These are phyloP conservation scores for Ispidina lecontei DNA, from an alignment of 2,797 vertebrate genomes.

Conservation along the genomic window DNA sequence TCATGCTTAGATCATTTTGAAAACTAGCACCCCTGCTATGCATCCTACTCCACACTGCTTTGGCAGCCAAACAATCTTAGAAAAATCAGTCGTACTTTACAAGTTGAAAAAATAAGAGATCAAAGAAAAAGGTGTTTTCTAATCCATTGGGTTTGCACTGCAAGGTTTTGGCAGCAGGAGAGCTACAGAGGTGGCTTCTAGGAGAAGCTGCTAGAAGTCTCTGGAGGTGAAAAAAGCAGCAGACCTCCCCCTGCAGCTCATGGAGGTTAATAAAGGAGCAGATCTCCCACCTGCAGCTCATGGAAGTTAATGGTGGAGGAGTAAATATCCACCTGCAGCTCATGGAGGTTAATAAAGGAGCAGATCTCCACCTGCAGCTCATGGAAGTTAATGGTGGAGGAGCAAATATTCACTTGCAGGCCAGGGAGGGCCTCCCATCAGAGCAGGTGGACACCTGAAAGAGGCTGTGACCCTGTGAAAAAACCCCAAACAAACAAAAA, in stretches of 20 bases:
- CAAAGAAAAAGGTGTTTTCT: not conserved
- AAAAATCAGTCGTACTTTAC: not conserved
- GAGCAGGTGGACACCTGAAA: not conserved
- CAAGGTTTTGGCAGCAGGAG: not conserved
- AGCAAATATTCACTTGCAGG: not conserved
- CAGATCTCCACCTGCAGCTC: not conserved
- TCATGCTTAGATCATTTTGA: not conserved
- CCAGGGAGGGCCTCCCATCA: not conserved
- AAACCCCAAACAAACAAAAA: not conserved
- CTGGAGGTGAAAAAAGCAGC: not conserved
- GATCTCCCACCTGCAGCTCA: not conserved
- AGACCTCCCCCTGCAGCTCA: not conserved
- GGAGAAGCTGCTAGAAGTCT: no score
- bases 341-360: not conserved
- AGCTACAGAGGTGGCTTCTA: no score
- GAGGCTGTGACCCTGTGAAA: not conserved
- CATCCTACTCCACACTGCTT: not conserved
- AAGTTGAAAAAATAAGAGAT: not conserved
- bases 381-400: not conserved
- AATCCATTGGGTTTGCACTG: not conserved
- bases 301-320: not conserved
- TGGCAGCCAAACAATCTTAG: not conserved
- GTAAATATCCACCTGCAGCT: not conserved
- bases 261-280: not conserved
- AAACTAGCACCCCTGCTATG: conserved; percentile 23